Conservation (phyloP, 2,797 vertebrate genomes). For the Lutjanus argentimaculatus region DNA sequence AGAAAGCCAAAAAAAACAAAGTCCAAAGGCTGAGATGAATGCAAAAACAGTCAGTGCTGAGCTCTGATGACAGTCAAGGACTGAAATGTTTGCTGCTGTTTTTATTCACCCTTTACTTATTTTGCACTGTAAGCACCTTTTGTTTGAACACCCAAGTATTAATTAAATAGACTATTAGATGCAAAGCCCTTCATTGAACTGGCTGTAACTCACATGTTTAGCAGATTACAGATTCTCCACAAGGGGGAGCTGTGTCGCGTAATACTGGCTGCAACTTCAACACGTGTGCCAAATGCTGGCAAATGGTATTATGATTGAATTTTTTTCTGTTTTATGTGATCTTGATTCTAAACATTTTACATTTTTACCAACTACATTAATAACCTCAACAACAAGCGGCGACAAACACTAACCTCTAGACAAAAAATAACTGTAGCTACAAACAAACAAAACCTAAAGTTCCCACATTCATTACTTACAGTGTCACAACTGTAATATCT, state of each 20-base stretch:
- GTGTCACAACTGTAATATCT: not conserved
- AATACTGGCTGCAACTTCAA: not conserved
- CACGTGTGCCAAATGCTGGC: not conserved
- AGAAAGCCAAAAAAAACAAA: too few species aligned
- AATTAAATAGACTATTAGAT: not conserved
- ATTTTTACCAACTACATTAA: not conserved
- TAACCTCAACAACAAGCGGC: too few species aligned
- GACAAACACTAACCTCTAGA: not conserved
- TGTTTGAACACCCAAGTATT: too few species aligned
- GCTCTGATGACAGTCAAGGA: too few species aligned
- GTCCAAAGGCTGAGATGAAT: too few species aligned
- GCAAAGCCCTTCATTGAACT: not conserved
- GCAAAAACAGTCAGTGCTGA: too few species aligned
- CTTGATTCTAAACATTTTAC: not conserved
- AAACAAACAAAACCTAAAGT: not conserved
- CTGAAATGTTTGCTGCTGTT: too few species aligned
- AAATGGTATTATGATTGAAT: not conserved
- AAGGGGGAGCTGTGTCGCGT: not conserved
- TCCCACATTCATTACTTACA: not conserved
- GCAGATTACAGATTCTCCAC: not conserved
- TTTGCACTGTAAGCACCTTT: too few species aligned
- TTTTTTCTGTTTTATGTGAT: not conserved
- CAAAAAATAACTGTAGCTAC: not conserved
- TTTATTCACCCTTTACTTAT: too few species aligned
- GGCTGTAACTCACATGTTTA: not conserved